Evolutionary conservation across 2,113 vertebrate genomes (phyloP), one percentile per base, ranked within the genome.

Genomic region (Hypomesus transpacificus): DNA sequence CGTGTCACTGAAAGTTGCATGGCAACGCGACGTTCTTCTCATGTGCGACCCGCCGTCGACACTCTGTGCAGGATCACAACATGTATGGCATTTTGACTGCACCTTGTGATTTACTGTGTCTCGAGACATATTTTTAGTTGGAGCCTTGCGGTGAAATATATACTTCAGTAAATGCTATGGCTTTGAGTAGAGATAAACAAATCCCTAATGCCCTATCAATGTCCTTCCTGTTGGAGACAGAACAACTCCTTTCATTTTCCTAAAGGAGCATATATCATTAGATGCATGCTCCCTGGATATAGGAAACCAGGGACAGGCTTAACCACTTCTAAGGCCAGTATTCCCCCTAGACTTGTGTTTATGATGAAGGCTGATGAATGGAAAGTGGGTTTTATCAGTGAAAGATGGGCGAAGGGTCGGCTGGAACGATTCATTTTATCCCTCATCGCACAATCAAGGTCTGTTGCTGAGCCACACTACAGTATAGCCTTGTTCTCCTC

Each of bases 131-230:
- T 82, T 76, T 91, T 91, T 82, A 87, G 87, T 86, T 73, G 82
- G 72, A 84, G 80, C 80, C 85, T 6, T 62, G 64, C 86, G 77
- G 77, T 82, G 65, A 87, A 87, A 87, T 85, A 86, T 88, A 85
- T 82, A 84, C 84, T 85, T 77, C 83, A 84, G 84, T 89, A 85
- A 90, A 85, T 84, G 80, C 80, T 82, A 73, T 78, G 85, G 83
- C 80, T 90, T 89, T 85, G 80, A 90, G 84, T 88, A 85, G 84
- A 88, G 88, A 90, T 91, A 86, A 89, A 88, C 86, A 91, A 90
- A 90, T 89, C 88, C 88, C 87, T 86, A 85, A 91, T 89, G 87
- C 73, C 85, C 88, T 87, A 90, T 91, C 89, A 87, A 79, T 86
- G 88, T 90, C 86, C 81, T 91, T 92, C 85, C 89, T 91, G 80